A percentile compares a stretch with the other conserved stretches of the same genome.
These are phyloP conservation scores for Drosophila asahinai DNA, from an alignment of 1,140 invertebrate genomes.

Conservation along the genomic window DNA sequence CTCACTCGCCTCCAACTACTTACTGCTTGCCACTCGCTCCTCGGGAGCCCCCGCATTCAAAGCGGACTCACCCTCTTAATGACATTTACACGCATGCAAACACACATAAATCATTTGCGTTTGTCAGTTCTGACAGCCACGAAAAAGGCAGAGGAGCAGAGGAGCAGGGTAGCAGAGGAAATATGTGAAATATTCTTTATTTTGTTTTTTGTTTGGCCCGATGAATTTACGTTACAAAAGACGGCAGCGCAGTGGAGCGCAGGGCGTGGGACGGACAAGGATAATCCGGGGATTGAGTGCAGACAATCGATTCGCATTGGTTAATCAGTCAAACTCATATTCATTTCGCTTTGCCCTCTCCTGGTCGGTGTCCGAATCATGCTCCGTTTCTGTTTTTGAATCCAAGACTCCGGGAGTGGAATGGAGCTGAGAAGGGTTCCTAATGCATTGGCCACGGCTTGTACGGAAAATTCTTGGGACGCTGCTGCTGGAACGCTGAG, in stretches of 20 bases:
- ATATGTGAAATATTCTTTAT: conserved; percentile 42
- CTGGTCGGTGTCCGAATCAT: neutral
- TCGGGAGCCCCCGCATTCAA: conserved; percentile 14
- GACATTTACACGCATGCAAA: conserved; percentile 84
- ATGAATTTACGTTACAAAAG: conserved; percentile 55
- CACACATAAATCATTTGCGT: conserved; percentile 84
- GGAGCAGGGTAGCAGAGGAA: conserved; percentile 8
- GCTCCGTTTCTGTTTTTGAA: conserved; percentile 10
- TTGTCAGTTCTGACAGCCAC: conserved; percentile 81
- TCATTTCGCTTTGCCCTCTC: conserved; percentile 33
- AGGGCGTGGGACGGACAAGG: conserved; percentile 36
- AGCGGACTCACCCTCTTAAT: conserved; percentile 64
- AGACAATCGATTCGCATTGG: conserved; percentile 78
- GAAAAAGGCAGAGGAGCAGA: conserved; percentile 45
- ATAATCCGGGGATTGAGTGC: conserved; percentile 63
- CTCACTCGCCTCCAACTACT: conserved; percentile 5
- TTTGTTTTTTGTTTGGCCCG: conserved; percentile 14
- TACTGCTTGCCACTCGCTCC: conserved; percentile 9
- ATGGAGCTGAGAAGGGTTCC: conserved; percentile 35
- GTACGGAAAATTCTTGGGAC: conserved; percentile 36
- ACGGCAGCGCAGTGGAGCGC: conserved; percentile 6
- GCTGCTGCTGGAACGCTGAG: neutral
- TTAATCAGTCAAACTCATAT: conserved; percentile 79
- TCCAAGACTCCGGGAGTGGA: neutral
- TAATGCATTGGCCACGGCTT: conserved; percentile 55